These are phyloP conservation scores for Lochmaea crataegi DNA, from an alignment of 2,888 invertebrate genomes.

Conservation along the genomic window DNA sequence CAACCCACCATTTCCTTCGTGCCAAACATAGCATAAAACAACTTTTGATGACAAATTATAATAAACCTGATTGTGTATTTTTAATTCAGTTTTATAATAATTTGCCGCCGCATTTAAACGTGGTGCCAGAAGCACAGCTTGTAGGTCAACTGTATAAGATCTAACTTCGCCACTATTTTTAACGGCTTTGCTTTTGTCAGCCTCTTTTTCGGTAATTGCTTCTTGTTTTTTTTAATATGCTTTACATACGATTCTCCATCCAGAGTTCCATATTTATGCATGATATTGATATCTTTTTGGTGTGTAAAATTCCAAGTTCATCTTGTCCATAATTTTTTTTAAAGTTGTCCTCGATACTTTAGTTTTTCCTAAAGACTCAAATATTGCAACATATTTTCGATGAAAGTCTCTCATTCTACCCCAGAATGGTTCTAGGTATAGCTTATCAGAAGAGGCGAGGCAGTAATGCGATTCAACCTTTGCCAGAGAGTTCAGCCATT, in stretches of 20 bases:
- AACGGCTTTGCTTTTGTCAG: too few relatives aligned
- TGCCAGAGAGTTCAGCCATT: slow-evolving; percentile 13
- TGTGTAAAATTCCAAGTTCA: slow-evolving; percentile 2
- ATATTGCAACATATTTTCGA: slow-evolving; percentile 4
- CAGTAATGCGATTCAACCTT: slow-evolving; percentile 24
- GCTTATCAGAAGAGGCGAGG: background rate
- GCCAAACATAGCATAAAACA: too few relatives aligned
- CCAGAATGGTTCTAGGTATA: slow-evolving; percentile 21
- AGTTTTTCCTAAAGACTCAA: slow-evolving; percentile 8
- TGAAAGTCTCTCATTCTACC: slow-evolving; percentile 8
- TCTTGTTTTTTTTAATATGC: slow-evolving; percentile 14
- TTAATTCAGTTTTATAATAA: too few relatives aligned
- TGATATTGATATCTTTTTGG: slow-evolving; percentile 15
- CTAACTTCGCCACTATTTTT: too few relatives aligned
- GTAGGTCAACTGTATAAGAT: too few relatives aligned
- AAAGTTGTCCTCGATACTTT: background rate
- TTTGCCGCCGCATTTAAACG: too few relatives aligned
- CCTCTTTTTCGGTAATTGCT: slow-evolving; percentile 28
- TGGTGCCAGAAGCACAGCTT: too few relatives aligned
- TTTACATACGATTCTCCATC: slow-evolving; percentile 2
- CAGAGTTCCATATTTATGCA: slow-evolving; percentile 13
- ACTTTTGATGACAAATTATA: too few relatives aligned
- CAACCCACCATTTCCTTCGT: too few relatives aligned
- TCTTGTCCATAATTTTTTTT: background rate
- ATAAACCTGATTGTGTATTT: too few relatives aligned